phyloP scores from a whole-genome alignment of 1,140 invertebrate species.

The Batillaria attramentaria region DNA sequence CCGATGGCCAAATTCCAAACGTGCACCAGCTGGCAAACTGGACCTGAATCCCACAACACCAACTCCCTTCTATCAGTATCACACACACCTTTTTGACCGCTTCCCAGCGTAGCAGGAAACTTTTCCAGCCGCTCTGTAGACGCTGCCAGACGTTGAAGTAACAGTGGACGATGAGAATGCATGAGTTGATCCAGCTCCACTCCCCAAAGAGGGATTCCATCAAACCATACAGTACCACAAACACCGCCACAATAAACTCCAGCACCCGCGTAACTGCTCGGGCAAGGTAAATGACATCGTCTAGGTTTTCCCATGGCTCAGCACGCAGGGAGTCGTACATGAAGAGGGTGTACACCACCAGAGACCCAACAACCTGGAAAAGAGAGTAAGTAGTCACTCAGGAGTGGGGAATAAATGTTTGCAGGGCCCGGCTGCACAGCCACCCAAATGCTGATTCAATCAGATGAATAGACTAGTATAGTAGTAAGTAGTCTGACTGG shows the following conservation, averaged over 20 bases:
- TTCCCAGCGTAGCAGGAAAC: conserved; percentile 91
- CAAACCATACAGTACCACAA: conserved; percentile 94
- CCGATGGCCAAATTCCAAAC: too few relatives aligned
- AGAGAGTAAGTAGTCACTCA: too few relatives aligned
- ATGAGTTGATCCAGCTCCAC: conserved; percentile 88
- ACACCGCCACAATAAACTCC: conserved; percentile 96
- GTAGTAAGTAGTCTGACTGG: too few relatives aligned
- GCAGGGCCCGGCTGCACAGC: too few relatives aligned
- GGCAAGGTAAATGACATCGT: conserved; percentile 96
- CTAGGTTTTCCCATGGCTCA: conserved; percentile 92
- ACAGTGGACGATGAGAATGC: conserved; percentile 96
- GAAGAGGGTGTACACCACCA: conserved; percentile 87
- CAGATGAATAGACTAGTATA: too few relatives aligned
- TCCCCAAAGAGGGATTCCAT: conserved; percentile 95
- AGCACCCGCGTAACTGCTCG: conserved; percentile 83
- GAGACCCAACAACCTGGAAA: conserved; percentile 72
- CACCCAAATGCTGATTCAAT: too few relatives aligned
- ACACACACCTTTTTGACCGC: conserved; percentile 85
- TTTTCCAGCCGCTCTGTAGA: conserved; percentile 90
- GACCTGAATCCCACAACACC: too few relatives aligned
- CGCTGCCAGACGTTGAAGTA: conserved; percentile 99
- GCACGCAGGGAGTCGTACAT: conserved; percentile 82
- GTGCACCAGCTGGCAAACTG: too few relatives aligned
- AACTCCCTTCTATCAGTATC: too few relatives aligned
- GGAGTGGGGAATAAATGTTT: too few relatives aligned